phyloP scores from a whole-genome alignment of 2,113 vertebrate species.

The Ascaphus truei region DNA sequence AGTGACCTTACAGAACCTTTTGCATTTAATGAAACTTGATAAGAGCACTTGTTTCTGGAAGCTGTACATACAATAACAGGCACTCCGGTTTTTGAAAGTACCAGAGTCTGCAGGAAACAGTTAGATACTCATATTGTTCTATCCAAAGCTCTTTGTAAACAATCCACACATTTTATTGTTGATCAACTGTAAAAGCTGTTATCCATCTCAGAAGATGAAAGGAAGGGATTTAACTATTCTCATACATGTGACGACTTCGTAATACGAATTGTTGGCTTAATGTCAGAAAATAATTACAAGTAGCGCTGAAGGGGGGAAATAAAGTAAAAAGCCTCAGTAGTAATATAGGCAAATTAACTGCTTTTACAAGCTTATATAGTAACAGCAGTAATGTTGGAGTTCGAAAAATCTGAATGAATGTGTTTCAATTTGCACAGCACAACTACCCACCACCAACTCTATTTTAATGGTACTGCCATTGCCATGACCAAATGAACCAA shows the following conservation, averaged over 20 bases:
- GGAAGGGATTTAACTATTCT: slow-evolving; percentile 4
- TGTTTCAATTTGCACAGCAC: no score
- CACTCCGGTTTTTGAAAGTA: slow-evolving; percentile 5
- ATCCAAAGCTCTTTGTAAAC: slow-evolving; percentile 18
- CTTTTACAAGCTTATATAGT: slow-evolving; percentile 17
- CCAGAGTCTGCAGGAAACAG: neutral
- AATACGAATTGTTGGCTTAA: slow-evolving; percentile 10
- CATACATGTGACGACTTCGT: neutral
- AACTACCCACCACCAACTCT: no score
- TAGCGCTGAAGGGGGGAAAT: slow-evolving; percentile 1
- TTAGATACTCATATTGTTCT: slow-evolving; percentile 9
- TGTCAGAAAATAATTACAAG: slow-evolving; percentile 26
- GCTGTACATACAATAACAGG: neutral
- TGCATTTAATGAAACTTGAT: slow-evolving; percentile 31
- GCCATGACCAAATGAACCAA: no score
- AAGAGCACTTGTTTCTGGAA: slow-evolving; percentile 24
- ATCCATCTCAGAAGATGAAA: slow-evolving; percentile 9
- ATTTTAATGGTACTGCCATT: no score
- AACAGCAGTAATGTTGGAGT: neutral
- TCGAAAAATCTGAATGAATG: neutral
- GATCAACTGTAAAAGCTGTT: slow-evolving; percentile 2
- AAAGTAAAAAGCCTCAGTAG: slow-evolving; percentile 3
- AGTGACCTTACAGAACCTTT: slow-evolving; percentile 30
- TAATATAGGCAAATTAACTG: slow-evolving; percentile 26
- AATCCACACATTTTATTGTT: slow-evolving; percentile 7